Base-by-base conservation (phyloP, 2,888 invertebrate genomes). In the Corythucha ciliata region DNA sequence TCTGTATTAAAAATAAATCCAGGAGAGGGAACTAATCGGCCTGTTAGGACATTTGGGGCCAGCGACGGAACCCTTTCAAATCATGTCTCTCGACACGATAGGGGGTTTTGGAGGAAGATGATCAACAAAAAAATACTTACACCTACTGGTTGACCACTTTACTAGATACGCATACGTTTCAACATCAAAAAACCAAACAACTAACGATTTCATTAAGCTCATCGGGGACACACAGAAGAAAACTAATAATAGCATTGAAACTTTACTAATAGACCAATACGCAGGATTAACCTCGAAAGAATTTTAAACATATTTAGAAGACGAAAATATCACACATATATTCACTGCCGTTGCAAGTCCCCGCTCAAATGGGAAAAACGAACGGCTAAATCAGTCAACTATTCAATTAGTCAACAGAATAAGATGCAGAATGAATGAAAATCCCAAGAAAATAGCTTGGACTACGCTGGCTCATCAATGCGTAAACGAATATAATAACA, bases 1-100 rank as follows among this genome's bases (percentile, higher is more conserved):
- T 54, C 18, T 63, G 63, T 40, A 62, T 57, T 48, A 57, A 61
- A 47, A 65, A 64, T 42, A 63, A 64, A 56, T 57, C 61, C 16
- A 58, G 63, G 59, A 51, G 56, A 29, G 51, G 57, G 32, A 48
- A 4, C 58, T 57, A 53, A 48, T 58, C 42, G 63, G 58, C 4
- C 34, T 56, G 12, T 46, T 63, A 50, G 61, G 61, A 7, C 58
- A 62, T 16, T 26, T 63, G 14, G 62, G 62, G 8, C 62, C 63
- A 6, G 62, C 63, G 4, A 52, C 47, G 22, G 33, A 59, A 27
- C 61, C 61, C 3, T 59, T 59, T 47, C 59, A 63, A 54, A 62
- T 63, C 47, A 44, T 62, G 3, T 61, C 63, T 5, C 49, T 64
- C 6, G 63, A 64, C 41, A 63, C 62, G 3, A 62, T 64, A 12